phyloP scores from a whole-genome alignment of 2,797 vertebrate genomes.

The Typhlichthys subterraneus region DNA sequence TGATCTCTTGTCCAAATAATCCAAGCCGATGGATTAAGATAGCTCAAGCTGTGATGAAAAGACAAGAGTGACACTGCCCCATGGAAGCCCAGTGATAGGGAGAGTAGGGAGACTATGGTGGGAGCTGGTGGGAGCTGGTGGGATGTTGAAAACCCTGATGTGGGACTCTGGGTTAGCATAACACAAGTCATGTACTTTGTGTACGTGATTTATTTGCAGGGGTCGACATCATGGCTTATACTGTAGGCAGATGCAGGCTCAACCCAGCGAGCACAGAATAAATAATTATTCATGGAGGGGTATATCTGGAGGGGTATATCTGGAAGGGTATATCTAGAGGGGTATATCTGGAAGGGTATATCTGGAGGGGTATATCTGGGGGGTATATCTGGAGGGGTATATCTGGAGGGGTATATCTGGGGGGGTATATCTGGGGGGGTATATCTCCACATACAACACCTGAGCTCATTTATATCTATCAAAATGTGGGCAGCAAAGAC shows the following conservation, averaged over 20 bases:
- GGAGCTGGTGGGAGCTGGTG: constrained; percentile 9
- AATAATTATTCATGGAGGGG: too few species aligned
- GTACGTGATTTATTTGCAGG: constrained; percentile 43
- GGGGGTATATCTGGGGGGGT: too few species aligned
- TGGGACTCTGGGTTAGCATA: constrained; percentile 58
- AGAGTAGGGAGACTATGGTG: constrained; percentile 22
- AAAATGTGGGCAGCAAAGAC: neutral
- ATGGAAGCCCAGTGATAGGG: constrained; percentile 37
- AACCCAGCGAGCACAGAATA: neutral
- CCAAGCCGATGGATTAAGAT: constrained; percentile 64
- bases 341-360: too few species aligned
- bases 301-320: too few species aligned
- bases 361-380: too few species aligned
- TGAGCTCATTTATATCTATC: constrained; percentile 15
- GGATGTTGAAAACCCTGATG: constrained; percentile 24
- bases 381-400: too few species aligned
- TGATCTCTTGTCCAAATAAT: constrained; percentile 73
- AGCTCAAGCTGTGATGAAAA: constrained; percentile 76
- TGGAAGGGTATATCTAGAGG: too few species aligned
- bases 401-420: too few species aligned
- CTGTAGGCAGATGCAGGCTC: neutral
- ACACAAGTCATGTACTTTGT: constrained; percentile 57
- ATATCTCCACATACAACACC: neutral
- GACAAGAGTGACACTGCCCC: constrained; percentile 68
- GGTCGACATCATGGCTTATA: constrained; percentile 25